Evolutionary conservation across 2,888 invertebrate genomes (phyloP), one percentile per base, ranked within the genome.

Genomic region (Drosophila rellima): DNA sequence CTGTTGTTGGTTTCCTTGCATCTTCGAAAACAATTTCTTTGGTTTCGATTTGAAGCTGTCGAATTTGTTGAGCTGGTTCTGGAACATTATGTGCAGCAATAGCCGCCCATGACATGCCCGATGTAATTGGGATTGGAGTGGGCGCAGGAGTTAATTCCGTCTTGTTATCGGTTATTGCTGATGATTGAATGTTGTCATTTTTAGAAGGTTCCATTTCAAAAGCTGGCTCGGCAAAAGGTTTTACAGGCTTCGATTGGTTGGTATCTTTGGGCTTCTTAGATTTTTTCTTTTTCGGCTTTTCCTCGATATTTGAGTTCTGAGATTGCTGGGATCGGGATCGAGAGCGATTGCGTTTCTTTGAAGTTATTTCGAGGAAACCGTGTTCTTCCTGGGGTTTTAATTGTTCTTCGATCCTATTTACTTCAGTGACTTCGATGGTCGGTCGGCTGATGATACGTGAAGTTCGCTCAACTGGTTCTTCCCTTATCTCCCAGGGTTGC

Each of bases 341-440:
- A 2, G 95, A 95, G 60, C 94, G 93, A 45, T 82, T 80, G 45
- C 91, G 94, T 93, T 92, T 93, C 78, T 92, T 93, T 18, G 93
- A 93, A 7, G 93, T 82, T 56, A 91, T 93, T 86, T 94, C 93
- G 65, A 93, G 91, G 77, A 94, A 94, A 50, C 93, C 94, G 75
- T 93, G 93, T 13, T 91, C 83, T 69, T 92, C 93, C 7, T 70
- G 63, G 3, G 60, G 55, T 44, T 63, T 45, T 6, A 33, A 6
- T 11, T 68, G 20, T 3, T 64, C 54, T 18, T 74, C 63, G 3
- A 57, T 5, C 13, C 56, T 64, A n/a, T 33, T 51, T 8, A 82
- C 55, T 70, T 88, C 84, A 0, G 88, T 88, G 3, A 91, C 82
- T 70, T 88, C 60, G 37, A 92, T 91, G 42, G 54, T 45, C 23